Evolutionary conservation across 1,140 invertebrate species (phyloP), one percentile per base, ranked within the genome.

Genomic region (Phthorimaea operculella): DNA sequence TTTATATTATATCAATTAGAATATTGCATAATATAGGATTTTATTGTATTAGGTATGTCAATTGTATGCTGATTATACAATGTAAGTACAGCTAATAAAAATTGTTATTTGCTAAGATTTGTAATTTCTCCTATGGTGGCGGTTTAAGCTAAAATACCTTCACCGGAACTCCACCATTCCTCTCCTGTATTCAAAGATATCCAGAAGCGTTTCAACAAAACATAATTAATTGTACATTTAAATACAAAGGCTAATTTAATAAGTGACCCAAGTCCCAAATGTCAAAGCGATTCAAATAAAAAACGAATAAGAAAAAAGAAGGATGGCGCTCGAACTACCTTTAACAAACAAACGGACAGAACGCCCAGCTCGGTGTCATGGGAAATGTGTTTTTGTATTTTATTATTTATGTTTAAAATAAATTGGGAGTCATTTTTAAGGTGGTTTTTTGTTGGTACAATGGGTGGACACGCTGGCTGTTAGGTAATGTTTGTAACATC

Each of bases 191-290:
- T n/a, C n/a, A 28, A 6, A 28, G 10, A 39, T n/a, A 74, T 58
- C 60, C 67, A 70, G 62, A 55, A 59, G 59, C 57, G 47, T 39
- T 33, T 50, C 21, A 50, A 50, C 48, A 4, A 47, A 51, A 60
- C 63, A 74, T 77, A 79, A 83, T 83, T 81, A 82, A 81, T 79
- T 70, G 69, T 76, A 72, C 71, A 81, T 84, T 79, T 84, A 79
- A 84, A 84, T 82, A 84, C 79, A 82, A 84, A 82, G 76, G 70
- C 77, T 82, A 84, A 82, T 84, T 84, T 84, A 84, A 84, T 81
- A 81, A 82, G 77, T 82, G 76, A 75, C 73, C 79, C 69, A 70
- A 70, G 79, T 80, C 54, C 64, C 61, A 81, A 82, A 84, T 82
- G 79, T 84, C 81, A 82, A 81, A 79, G 71, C 63, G 57, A 60